Conservation (phyloP, 2,888 invertebrate genomes). For the Reticulitermes lucifugus region DNA sequence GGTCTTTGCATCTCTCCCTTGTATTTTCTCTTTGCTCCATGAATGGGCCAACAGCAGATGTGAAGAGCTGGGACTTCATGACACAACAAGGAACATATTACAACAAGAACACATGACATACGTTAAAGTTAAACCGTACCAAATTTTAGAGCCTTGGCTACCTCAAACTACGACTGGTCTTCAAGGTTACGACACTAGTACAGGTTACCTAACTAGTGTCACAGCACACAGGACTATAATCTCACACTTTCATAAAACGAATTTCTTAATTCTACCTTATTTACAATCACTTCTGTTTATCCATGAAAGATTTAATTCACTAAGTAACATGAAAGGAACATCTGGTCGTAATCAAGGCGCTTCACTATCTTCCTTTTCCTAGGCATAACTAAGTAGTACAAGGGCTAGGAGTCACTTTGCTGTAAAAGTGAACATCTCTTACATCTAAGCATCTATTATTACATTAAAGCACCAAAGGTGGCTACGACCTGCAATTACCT, state of each 20-base stretch:
- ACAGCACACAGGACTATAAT: no score
- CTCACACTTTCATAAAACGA: no score
- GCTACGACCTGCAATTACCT: conserved; percentile 3
- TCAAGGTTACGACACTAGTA: no score
- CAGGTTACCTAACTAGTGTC: no score
- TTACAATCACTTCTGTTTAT: no score
- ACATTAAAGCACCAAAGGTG: neutral
- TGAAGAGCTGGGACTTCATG: neutral
- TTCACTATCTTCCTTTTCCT: neutral
- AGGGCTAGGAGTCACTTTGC: neutral
- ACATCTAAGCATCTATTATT: neutral
- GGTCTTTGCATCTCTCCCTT: neutral
- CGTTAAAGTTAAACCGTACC: neutral
- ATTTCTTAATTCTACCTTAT: neutral
- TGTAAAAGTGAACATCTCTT: neutral
- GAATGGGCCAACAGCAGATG: neutral
- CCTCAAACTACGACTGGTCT: no score
- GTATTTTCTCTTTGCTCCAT: neutral
- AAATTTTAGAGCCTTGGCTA: neutral
- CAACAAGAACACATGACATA: neutral
- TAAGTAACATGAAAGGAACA: neutral
- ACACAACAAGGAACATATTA: no score
- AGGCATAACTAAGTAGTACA: neutral
- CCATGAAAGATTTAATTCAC: no score
- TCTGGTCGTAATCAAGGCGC: neutral